Evolutionary conservation across 64 coral and sea anemone genomes (phyloP), one percentile per base, ranked within the genome.

Genomic region (Montipora efflorescens): DNA sequence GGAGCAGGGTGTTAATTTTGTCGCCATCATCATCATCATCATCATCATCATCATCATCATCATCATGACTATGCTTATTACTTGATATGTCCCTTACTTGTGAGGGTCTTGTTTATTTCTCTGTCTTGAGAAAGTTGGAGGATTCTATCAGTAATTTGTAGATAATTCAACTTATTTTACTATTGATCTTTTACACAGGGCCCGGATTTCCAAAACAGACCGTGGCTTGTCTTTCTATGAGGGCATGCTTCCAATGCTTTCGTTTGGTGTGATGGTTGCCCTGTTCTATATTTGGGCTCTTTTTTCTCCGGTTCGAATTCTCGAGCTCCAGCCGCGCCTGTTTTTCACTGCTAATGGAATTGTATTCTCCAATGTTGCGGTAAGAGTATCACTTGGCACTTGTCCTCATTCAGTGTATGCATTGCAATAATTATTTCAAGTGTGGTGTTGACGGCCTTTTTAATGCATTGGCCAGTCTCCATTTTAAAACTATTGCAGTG

Each of bases 351-450:
- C 96, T 45, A 69, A 87, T 52, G 96, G 96, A 79, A 95, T 97
- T 74, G 93, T 84, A 7, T 97, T 94, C 90, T 97, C 96, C 21
- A 97, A 95, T 74, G 79, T 97, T 45, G 89, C 90, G 23, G 96
- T 97, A 89, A 97, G 93, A 5, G 9, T 23, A 8, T 64, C 14
- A 64, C 61, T 14, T 12, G 14, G 3, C 8, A 12, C 61, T 64
- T 3, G 20, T 20, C 21, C 21, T 67, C 62, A 15, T 14, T 67
- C 12, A 0, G 10, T 71, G 14, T 71, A 64, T 4, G 13, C 11
- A 5, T 21, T 20, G 20, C 68, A 5, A 5, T 28, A 28, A 28
- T 28, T 28, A 28, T 90, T 78, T 88, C 20, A 61, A 44, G 28
- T 55, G 6, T 72, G 61, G 53, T 67, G 36, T 19, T 43, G 53